Base-by-base conservation (phyloP, 2,113 vertebrate genomes). In the Spizaetus ornatus region DNA sequence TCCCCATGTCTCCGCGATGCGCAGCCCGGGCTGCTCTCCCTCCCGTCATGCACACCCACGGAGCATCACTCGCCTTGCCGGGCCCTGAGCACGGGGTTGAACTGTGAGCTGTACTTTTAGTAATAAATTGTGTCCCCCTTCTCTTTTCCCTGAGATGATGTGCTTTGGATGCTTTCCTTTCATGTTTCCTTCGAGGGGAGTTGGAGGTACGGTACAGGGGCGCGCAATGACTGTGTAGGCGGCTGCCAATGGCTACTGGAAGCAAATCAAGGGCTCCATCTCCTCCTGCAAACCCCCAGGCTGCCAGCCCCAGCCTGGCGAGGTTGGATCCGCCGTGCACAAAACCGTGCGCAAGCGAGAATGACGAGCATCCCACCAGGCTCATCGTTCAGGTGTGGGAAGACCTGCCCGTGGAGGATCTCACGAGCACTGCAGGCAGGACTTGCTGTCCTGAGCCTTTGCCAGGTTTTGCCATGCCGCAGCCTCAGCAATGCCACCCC, bases 271-370 rank as follows among this genome's bases (percentile, higher is more conserved):
- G 52, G 13, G n/a, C 19, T 92, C 31, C 52, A 7, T 21, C 40
- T 90, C 26, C n/a, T 48, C 45, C 71, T 69, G 47, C 42, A 74
- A 29, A 23, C 12, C 27, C 38, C 43, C 10, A 1, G 56, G 76
- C 84, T 53, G 42, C 23, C 76, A 62, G 19, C 48, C 72, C 50
- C 62, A 40, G 15, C 55, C 43, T 22, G 25, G 10, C 9, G 11
- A 67, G 26, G 40, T 6, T 29, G 56, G 53, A n/a, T 59, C n/a
- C 4, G 4, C 45, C 61, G 21, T 4, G 2, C 80, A 23, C 71
- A 67, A 71, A 47, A 7, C 11, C 0, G 0, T 5, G 32, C 13
- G 9, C 1, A 11, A n/a, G 55, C 1, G 3, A 63, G 27, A 22
- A 27, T 6, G 18, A 22, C 1, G 32, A 67, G 9, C 76, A 85